Conservation (phyloP, 2,797 vertebrate species). For the Myotis myotis region DNA sequence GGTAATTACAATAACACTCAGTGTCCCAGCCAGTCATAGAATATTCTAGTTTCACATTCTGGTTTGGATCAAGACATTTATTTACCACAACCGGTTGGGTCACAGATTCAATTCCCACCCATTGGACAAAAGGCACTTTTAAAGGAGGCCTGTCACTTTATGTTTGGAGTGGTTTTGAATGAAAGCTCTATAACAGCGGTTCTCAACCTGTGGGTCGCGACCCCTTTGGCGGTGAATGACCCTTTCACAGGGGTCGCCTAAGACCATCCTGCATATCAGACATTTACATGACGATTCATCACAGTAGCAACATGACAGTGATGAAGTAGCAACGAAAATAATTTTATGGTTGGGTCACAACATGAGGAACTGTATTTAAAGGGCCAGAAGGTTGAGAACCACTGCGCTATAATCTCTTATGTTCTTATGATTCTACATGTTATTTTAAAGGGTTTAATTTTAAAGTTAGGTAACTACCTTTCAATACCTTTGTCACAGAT, state of each 20-base stretch:
- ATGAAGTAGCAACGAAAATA: too few relatives aligned
- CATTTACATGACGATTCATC: too few relatives aligned
- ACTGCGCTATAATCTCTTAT: neutral
- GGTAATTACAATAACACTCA: neutral
- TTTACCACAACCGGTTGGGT: neutral
- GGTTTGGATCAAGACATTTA: neutral
- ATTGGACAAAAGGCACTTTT: neutral
- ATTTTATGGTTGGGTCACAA: too few relatives aligned
- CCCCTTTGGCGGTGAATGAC: too few relatives aligned
- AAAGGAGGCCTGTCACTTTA: neutral
- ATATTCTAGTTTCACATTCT: neutral
- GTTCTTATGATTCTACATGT: neutral
- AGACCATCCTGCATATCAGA: too few relatives aligned
- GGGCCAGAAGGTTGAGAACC: too few relatives aligned
- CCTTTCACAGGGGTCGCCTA: too few relatives aligned
- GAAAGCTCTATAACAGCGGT: neutral
- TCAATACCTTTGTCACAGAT: neutral
- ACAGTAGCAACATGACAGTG: too few relatives aligned
- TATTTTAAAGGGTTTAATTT: conserved; percentile 23
- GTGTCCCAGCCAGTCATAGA: neutral
- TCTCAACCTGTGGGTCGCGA: too few relatives aligned
- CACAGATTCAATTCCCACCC: neutral
- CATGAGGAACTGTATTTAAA: too few relatives aligned
- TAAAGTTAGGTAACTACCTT: conserved; percentile 3
- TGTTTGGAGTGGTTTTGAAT: neutral